These are phyloP conservation scores for Platorchestia sp. DNA, from an alignment of 1,140 invertebrate genomes.

Conservation along the genomic window DNA sequence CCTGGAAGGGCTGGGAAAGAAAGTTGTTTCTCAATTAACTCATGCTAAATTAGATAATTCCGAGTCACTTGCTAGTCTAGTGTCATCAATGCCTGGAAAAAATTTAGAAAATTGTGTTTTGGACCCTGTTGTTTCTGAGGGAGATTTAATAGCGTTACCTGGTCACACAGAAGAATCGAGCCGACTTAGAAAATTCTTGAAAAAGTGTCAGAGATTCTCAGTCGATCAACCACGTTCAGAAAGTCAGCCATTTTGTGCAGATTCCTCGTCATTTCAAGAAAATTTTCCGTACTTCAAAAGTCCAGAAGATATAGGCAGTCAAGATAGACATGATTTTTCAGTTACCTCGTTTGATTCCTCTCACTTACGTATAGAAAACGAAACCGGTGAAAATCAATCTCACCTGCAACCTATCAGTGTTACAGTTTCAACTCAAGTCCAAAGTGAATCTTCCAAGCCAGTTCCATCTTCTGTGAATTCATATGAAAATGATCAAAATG, in stretches of 20 bases:
- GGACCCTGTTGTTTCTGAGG: neutral
- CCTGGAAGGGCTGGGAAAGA: conserved; percentile 62
- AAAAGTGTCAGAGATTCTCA: conserved; percentile 59
- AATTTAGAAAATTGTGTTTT: neutral
- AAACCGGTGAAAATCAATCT: neutral
- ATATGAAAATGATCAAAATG: neutral
- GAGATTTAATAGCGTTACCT: neutral
- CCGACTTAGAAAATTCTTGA: conserved; percentile 63
- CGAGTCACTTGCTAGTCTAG: neutral
- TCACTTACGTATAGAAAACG: neutral
- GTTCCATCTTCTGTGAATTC: neutral
- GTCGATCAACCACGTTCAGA: conserved; percentile 62
- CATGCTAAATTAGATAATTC: neutral
- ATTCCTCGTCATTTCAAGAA: neutral
- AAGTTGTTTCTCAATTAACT: conserved; percentile 61
- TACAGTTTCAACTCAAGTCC: neutral
- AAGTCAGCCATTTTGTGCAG: conserved; percentile 25
- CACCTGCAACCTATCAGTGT: neutral
- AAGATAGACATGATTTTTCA: conserved; percentile 13
- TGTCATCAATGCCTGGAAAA: neutral
- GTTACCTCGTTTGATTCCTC: neutral
- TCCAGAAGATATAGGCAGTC: neutral
- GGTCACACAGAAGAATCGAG: conserved; percentile 62
- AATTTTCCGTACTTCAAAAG: conserved; percentile 15
- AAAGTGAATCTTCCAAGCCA: neutral